Conservation (phyloP, 2,797 vertebrate genomes). For the Scolopax bukidnonensis region DNA sequence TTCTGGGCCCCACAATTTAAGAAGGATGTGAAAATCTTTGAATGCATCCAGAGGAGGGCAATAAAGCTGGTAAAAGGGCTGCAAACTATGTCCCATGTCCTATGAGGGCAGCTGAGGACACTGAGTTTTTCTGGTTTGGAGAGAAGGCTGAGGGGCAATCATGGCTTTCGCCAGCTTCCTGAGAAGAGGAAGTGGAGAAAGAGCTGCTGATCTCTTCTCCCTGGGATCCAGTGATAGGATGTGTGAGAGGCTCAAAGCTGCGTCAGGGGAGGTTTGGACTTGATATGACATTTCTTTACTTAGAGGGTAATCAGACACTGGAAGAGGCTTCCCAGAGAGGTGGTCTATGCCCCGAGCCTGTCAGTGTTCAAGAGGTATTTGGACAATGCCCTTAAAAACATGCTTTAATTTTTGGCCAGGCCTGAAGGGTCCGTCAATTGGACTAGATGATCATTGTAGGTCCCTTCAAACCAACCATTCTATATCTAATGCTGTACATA, state of each 20-base stretch:
- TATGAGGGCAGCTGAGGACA: not conserved
- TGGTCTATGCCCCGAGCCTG: not conserved
- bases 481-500: not conserved
- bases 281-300: not conserved
- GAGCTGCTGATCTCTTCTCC: not conserved
- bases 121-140: no score
- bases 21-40: not conserved
- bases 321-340: not conserved
- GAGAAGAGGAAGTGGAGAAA: not conserved
- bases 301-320: not conserved
- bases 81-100: not conserved
- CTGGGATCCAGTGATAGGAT: not conserved
- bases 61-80: not conserved
- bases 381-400: not conserved
- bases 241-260: fast-evolving
- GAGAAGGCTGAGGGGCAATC: no score
- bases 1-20: no score
- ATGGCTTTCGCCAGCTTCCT: not conserved
- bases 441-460: not conserved
- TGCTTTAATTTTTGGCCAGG: not conserved
- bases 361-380: not conserved
- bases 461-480: not conserved
- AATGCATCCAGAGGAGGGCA: not conserved
- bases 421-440: not conserved
- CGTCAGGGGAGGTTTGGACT: not conserved